phyloP scores from a whole-genome alignment of 2,888 invertebrate genomes.

The Cepaea hortensis region DNA sequence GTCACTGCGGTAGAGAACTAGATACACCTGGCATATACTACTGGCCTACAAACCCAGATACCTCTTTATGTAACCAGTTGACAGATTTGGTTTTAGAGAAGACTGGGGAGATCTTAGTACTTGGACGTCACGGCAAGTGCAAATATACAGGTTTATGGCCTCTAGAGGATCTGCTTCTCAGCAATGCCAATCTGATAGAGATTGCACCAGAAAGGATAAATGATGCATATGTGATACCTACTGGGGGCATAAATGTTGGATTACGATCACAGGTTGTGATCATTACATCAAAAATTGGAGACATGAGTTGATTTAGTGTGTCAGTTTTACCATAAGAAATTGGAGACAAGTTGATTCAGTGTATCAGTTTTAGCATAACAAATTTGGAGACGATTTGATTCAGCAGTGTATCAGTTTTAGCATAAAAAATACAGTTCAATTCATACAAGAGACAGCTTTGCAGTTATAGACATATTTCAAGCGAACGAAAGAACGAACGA shows the following conservation, averaged over 20 bases:
- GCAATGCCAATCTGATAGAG: slow-evolving; percentile 63
- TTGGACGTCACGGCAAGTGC: slow-evolving; percentile 67
- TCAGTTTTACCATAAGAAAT: too few relatives aligned
- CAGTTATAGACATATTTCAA: too few relatives aligned
- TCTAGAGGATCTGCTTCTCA: slow-evolving; percentile 60
- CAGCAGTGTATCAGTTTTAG: too few relatives aligned
- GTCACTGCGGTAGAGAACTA: slow-evolving; percentile 47
- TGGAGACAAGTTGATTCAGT: too few relatives aligned
- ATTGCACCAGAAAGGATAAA: slow-evolving; percentile 56
- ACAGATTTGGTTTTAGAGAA: background rate
- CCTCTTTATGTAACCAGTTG: background rate
- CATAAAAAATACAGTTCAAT: too few relatives aligned
- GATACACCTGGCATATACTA: slow-evolving; percentile 56
- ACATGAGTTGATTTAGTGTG: too few relatives aligned
- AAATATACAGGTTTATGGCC: slow-evolving; percentile 62
- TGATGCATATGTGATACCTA: slow-evolving; percentile 59
- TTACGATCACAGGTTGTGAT: slow-evolving; percentile 60
- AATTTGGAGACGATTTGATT: too few relatives aligned
- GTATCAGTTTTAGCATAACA: too few relatives aligned
- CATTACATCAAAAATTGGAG: background rate
- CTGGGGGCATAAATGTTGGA: slow-evolving; percentile 60
- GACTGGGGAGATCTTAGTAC: slow-evolving; percentile 53
- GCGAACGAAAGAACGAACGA: too few relatives aligned
- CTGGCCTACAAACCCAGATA: slow-evolving; percentile 46
- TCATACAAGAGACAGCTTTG: too few relatives aligned